phyloP scores from a whole-genome alignment of 2,797 vertebrate species.

The Mormyrus hasselquistii region DNA sequence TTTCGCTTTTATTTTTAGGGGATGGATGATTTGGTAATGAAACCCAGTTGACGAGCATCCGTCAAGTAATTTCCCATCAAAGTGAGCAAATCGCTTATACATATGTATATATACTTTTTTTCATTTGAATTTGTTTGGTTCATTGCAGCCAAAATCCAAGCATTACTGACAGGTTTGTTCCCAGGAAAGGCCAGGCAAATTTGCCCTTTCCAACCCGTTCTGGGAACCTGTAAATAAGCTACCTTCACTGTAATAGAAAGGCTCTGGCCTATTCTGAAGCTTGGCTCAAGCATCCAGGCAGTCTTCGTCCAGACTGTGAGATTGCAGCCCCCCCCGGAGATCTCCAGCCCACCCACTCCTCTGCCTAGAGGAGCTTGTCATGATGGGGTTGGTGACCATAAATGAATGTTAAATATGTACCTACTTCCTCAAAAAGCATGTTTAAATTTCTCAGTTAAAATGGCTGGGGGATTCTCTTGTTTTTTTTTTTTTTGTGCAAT shows the following conservation, averaged over 20 bases:
- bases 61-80: background rate
- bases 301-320: background rate
- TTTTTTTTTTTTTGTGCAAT: background rate
- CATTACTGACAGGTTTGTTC: background rate
- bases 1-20: background rate
- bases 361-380: background rate
- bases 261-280: background rate
- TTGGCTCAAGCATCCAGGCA: background rate
- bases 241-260: background rate
- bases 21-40: background rate
- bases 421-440: background rate
- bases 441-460: background rate
- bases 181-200: background rate
- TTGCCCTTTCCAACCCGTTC: background rate
- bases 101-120: background rate
- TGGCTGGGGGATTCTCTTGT: background rate
- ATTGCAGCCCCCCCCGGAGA: background rate
- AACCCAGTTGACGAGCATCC: background rate
- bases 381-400: background rate
- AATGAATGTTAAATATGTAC: background rate
- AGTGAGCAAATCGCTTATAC: background rate
- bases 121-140: background rate
- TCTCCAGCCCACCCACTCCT: background rate
- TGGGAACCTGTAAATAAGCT: background rate
- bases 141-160: background rate